Evolutionary conservation across 2,888 invertebrate species (phyloP).

Genomic region (Limenitis camilla): DNA sequence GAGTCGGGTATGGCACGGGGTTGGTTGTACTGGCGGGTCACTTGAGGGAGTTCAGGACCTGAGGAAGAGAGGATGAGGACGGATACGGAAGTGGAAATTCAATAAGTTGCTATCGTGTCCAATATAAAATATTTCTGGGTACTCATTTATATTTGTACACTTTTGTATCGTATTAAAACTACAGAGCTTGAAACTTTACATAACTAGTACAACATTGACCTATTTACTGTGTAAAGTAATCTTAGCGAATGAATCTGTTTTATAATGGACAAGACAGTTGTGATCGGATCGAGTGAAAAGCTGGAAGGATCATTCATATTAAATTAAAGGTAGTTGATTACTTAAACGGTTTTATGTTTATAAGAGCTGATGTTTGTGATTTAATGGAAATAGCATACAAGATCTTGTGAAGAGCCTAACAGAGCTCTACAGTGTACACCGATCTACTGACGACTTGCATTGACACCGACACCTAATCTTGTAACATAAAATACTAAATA

Average conservation of each 20-base stretch:
- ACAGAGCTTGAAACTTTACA: neutral
- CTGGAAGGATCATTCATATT: too few relatives aligned
- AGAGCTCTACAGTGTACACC: neutral
- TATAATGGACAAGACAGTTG: neutral
- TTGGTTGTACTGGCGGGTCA: conserved; percentile 8
- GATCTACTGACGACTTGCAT: neutral
- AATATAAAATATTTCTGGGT: neutral
- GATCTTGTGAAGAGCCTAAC: too few relatives aligned
- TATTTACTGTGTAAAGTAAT: neutral
- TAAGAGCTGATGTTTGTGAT: too few relatives aligned
- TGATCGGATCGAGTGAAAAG: too few relatives aligned
- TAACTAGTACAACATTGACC: neutral
- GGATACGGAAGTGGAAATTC: neutral
- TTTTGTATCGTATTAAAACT: neutral
- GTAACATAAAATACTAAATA: conserved; percentile 71
- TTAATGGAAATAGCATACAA: too few relatives aligned
- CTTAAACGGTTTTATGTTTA: too few relatives aligned
- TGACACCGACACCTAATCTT: conserved; percentile 28
- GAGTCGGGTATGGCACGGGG: conserved; percentile 1
- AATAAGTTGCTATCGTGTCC: neutral
- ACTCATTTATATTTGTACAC: too few relatives aligned
- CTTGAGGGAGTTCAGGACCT: conserved; percentile 34
- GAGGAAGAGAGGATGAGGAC: conserved; percentile 18
- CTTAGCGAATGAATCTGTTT: neutral
- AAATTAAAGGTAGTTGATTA: too few relatives aligned